These are phyloP conservation scores for Gymnocypris eckloni DNA, from an alignment of 2,797 vertebrate species.

Conservation along the genomic window DNA sequence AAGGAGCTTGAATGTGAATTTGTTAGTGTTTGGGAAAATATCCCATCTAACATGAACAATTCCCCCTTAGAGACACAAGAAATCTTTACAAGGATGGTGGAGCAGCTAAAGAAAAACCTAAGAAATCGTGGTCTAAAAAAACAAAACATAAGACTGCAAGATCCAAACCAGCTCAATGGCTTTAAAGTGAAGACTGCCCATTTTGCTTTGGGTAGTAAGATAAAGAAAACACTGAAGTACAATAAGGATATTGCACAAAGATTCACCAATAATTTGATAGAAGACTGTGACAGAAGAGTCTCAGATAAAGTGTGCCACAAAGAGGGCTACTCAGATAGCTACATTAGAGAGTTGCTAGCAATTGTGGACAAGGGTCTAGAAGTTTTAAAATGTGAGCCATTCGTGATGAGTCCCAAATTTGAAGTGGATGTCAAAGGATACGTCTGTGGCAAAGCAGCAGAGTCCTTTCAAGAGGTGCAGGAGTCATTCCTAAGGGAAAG, in stretches of 20 bases:
- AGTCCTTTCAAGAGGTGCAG: slow-evolving; percentile 75
- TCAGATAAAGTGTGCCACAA: slow-evolving; percentile 65
- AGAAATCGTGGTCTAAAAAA: slow-evolving; percentile 67
- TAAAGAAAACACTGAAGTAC: slow-evolving; percentile 75
- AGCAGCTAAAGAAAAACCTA: slow-evolving; percentile 73
- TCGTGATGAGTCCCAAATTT: slow-evolving; percentile 70
- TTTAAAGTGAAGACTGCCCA: slow-evolving; percentile 72
- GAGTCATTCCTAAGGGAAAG: slow-evolving; percentile 51
- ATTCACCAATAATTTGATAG: slow-evolving; percentile 63
- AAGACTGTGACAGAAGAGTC: slow-evolving; percentile 70
- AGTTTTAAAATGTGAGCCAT: slow-evolving; percentile 64
- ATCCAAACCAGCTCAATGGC: slow-evolving; percentile 34
- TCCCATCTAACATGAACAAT: slow-evolving; percentile 70
- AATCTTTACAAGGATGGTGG: slow-evolving; percentile 67
- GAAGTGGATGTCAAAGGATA: slow-evolving; percentile 77
- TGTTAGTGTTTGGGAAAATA: slow-evolving; percentile 72
- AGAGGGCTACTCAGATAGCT: slow-evolving; percentile 74
- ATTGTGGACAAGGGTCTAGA: slow-evolving; percentile 72
- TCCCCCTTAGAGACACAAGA: slow-evolving; percentile 67
- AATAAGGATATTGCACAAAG: slow-evolving; percentile 71
- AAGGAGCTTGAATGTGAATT: slow-evolving; percentile 73
- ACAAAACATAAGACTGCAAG: slow-evolving; percentile 67
- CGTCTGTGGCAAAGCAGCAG: slow-evolving; percentile 72
- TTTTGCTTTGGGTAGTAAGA: slow-evolving; percentile 74
- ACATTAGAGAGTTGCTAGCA: slow-evolving; percentile 72